phyloP scores from a whole-genome alignment of 92 coral and sea anemone genomes.

The Zoanthus gigantus region DNA sequence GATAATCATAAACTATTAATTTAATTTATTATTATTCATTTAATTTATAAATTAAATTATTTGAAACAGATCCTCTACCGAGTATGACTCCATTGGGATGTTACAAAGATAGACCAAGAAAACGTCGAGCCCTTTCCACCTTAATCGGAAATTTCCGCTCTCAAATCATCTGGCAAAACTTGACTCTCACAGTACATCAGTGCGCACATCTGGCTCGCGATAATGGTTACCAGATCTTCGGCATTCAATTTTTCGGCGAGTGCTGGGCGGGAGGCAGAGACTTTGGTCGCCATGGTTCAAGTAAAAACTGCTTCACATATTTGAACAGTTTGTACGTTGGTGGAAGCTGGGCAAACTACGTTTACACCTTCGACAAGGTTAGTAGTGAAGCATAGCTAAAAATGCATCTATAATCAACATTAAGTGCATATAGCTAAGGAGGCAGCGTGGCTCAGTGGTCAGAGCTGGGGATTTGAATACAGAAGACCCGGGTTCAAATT shows the following conservation, averaged over 20 bases:
- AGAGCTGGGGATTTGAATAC: too few relatives aligned
- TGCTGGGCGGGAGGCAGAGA: slow-evolving; percentile 58
- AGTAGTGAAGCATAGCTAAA: not conserved
- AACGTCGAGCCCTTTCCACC: slow-evolving; percentile 6
- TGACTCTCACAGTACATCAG: slow-evolving; percentile 56
- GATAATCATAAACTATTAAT: too few relatives aligned
- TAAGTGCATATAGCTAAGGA: too few relatives aligned
- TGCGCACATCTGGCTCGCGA: slow-evolving; percentile 73
- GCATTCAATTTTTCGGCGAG: slow-evolving; percentile 74
- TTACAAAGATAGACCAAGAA: slow-evolving; percentile 28
- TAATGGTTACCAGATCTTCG: slow-evolving; percentile 59
- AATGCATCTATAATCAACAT: not conserved
- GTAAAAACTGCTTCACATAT: slow-evolving; percentile 38
- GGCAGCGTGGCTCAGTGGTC: too few relatives aligned
- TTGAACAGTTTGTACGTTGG: slow-evolving; percentile 44
- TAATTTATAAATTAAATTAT: too few relatives aligned
- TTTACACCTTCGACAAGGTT: slow-evolving; percentile 56
- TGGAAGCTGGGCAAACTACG: slow-evolving; percentile 54
- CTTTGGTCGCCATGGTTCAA: slow-evolving; percentile 36
- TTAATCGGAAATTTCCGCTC: slow-evolving; percentile 26
- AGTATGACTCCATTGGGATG: slow-evolving; percentile 55
- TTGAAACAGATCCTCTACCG: slow-evolving; percentile 59
- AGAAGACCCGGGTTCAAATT: too few relatives aligned
- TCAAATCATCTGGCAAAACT: slow-evolving; percentile 66
- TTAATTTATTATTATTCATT: too few relatives aligned